Conservation (phyloP, 2,888 invertebrate species). For the Noctua pronuba region DNA sequence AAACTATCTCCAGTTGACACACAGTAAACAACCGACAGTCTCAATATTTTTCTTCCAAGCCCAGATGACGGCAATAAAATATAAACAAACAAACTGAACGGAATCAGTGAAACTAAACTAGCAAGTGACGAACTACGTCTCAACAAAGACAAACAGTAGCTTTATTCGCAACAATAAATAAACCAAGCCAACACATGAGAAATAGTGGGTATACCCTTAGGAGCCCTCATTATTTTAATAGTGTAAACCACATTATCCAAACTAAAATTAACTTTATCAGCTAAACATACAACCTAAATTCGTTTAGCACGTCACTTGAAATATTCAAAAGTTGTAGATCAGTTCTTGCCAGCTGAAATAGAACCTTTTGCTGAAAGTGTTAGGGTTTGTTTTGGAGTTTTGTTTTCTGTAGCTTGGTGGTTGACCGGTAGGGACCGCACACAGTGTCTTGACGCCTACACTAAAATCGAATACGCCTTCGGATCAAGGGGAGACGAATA, state of each 20-base stretch:
- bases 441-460: constrained; percentile 83
- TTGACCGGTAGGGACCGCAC: constrained; percentile 83
- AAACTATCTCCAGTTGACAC: constrained; percentile 11
- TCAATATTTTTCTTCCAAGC: constrained; percentile 27
- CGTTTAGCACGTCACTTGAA: constrained; percentile 41
- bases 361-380: constrained; percentile 48
- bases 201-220: constrained; percentile 87
- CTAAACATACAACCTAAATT: constrained; percentile 68
- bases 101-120: constrained; percentile 63
- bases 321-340: constrained; percentile 72
- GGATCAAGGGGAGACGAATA: constrained; percentile 75
- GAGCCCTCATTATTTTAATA: constrained; percentile 88
- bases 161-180: constrained; percentile 86
- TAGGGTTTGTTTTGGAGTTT: constrained; percentile 68
- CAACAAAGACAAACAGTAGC: constrained; percentile 83
- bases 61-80: constrained; percentile 58
- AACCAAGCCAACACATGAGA: constrained; percentile 86
- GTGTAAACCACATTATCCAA: constrained; percentile 73
- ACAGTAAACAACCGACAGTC: constrained; percentile 15
- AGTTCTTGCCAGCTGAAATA: constrained; percentile 56
- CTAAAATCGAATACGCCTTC: constrained; percentile 79
- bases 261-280: constrained; percentile 65
- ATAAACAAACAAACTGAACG: constrained; percentile 49
- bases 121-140: constrained; percentile 72
- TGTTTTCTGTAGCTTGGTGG: constrained; percentile 56